Conservation (phyloP, 2,888 invertebrate genomes). For the Fragum fragum region DNA sequence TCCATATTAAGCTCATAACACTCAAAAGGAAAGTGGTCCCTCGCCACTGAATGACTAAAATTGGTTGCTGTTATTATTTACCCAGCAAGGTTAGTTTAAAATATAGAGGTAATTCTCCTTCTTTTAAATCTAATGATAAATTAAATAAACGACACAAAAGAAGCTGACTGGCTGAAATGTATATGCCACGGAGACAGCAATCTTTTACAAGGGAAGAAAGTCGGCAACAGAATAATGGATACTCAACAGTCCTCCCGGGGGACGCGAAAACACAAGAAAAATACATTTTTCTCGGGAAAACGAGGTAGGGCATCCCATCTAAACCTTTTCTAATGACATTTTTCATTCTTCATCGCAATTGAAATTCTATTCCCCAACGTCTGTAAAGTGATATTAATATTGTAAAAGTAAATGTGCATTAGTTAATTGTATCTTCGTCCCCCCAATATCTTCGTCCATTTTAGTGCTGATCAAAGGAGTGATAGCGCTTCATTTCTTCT, state of each 20-base stretch:
- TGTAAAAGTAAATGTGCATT: constrained; percentile 78
- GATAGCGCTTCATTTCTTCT: constrained; percentile 18
- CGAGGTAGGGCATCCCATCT: constrained; percentile 51
- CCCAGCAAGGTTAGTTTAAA: no score
- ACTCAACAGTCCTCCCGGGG: constrained; percentile 35
- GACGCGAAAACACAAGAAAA: constrained; percentile 58
- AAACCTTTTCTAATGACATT: constrained; percentile 63
- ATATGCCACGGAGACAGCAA: background rate
- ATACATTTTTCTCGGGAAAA: constrained; percentile 56
- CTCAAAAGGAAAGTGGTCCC: no score
- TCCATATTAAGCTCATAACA: no score
- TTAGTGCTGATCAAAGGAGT: constrained; percentile 49
- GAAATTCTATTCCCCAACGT: constrained; percentile 72
- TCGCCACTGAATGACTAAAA: no score
- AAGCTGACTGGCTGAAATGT: no score
- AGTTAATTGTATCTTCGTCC: constrained; percentile 78
- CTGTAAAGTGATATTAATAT: constrained; percentile 77
- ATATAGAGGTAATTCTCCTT: no score
- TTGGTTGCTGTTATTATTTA: no score
- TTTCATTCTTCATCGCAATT: constrained; percentile 71
- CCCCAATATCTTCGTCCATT: constrained; percentile 52
- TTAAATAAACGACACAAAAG: no score
- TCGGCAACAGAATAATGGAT: constrained; percentile 12
- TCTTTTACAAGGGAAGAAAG: background rate
- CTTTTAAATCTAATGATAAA: no score